Conservation (phyloP, 53 echinoderm and acorn worm species). For the Zoroaster sp. region DNA sequence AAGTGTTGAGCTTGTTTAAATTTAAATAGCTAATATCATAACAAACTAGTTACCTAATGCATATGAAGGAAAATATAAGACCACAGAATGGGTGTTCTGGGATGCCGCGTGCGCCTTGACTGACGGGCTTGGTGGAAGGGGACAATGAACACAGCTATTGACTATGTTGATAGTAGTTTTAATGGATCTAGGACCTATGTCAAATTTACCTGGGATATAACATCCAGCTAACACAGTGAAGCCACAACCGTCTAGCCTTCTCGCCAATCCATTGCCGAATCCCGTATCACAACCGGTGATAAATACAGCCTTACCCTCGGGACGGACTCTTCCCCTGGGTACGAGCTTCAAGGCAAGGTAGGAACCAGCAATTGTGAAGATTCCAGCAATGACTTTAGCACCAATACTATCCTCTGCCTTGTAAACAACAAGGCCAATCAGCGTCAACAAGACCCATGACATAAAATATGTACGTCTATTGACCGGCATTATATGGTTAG, state of each 20-base stretch:
- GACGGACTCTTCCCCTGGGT: slow-evolving; percentile 41
- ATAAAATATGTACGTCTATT: not conserved
- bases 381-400: slow-evolving; percentile 27
- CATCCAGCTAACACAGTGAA: slow-evolving; percentile 61
- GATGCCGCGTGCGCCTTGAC: no score
- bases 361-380: slow-evolving; percentile 12
- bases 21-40: no score
- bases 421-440: slow-evolving; percentile 2
- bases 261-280: slow-evolving; percentile 56
- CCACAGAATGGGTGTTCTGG: no score
- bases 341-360: slow-evolving; percentile 29
- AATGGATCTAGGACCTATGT: not conserved
- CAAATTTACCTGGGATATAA: slow-evolving; percentile 45
- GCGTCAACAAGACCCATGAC: not conserved
- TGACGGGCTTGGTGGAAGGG: no score
- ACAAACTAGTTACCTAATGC: no score
- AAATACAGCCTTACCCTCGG: slow-evolving; percentile 51
- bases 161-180: not conserved
- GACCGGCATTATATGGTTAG: not conserved
- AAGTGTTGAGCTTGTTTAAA: no score
- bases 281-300: slow-evolving; percentile 72
- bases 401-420: slow-evolving; percentile 30
- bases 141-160: not conserved
- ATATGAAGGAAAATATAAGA: no score
- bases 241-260: slow-evolving; percentile 36